Evolutionary conservation across 2,113 vertebrate genomes (phyloP).

Genomic region (Oryzias celebensis): DNA sequence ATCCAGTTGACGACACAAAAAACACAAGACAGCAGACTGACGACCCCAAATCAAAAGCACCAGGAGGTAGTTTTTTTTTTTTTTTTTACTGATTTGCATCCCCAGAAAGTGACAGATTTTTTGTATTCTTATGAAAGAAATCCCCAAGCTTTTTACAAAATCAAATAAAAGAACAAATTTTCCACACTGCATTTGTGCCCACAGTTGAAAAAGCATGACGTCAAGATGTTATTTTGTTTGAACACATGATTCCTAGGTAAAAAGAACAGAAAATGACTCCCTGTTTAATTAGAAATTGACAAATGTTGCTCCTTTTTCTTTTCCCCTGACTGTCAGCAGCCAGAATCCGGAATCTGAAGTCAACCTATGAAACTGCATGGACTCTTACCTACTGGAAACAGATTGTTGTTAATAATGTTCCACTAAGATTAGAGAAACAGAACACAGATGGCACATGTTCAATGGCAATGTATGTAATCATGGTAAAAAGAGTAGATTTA

Average conservation of each 20-base stretch:
- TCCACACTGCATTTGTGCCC: too few relatives aligned
- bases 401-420: slow-evolving; percentile 15
- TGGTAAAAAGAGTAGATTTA: slow-evolving; percentile 6
- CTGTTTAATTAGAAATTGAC: slow-evolving; percentile 38
- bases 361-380: slow-evolving; percentile 7
- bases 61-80: background rate
- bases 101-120: too few relatives aligned
- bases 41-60: background rate
- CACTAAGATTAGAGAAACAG: background rate
- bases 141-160: too few relatives aligned
- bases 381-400: slow-evolving; percentile 41
- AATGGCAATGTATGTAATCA: slow-evolving; percentile 26
- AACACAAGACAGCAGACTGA: background rate
- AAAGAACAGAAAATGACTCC: slow-evolving; percentile 24
- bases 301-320: slow-evolving; percentile 25
- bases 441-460: background rate
- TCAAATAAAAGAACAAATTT: too few relatives aligned
- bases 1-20: slow-evolving; percentile 5
- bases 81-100: too few relatives aligned
- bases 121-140: too few relatives aligned
- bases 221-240: background rate
- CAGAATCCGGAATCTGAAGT: slow-evolving; percentile 39
- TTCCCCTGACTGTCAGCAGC: slow-evolving; percentile 16
- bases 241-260: slow-evolving; percentile 1
- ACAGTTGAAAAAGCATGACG: background rate